Conservation (phyloP, 2,888 invertebrate genomes). For the Sympetrum striolatum region DNA sequence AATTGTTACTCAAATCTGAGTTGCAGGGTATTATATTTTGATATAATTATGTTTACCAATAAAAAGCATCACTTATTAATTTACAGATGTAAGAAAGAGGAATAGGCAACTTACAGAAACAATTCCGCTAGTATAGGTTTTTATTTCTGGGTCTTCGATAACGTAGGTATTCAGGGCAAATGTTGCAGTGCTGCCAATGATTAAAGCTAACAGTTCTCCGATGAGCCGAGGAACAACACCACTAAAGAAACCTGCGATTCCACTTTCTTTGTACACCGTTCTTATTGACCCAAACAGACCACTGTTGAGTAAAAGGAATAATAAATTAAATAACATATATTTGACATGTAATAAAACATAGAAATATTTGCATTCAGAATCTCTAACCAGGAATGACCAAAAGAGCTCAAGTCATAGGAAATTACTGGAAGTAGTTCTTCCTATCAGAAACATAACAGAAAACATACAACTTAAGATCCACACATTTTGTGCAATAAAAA, state of each 20-base stretch:
- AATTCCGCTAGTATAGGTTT: slow-evolving; percentile 64
- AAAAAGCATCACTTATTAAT: not conserved
- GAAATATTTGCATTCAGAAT: too few relatives aligned
- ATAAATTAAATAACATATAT: too few relatives aligned
- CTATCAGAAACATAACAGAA: too few relatives aligned
- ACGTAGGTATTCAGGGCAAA: slow-evolving; percentile 82
- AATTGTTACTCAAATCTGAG: not conserved
- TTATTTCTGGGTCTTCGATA: slow-evolving; percentile 73
- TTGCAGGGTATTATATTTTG: not conserved
- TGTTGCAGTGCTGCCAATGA: slow-evolving; percentile 77
- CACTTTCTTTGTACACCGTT: slow-evolving; percentile 86
- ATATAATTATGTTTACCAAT: not conserved
- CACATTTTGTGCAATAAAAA: too few relatives aligned
- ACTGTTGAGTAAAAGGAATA: slow-evolving; percentile 59
- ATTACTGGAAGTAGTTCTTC: too few relatives aligned
- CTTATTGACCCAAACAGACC: slow-evolving; percentile 76
- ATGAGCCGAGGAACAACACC: slow-evolving; percentile 87
- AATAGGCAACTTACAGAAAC: slow-evolving; percentile 63
- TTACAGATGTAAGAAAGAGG: not conserved
- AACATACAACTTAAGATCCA: too few relatives aligned
- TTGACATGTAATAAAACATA: too few relatives aligned
- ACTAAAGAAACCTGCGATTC: slow-evolving; percentile 84
- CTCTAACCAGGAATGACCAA: too few relatives aligned
- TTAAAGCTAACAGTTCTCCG: slow-evolving; percentile 81
- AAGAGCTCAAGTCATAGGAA: too few relatives aligned